These are phyloP conservation scores for Drosophila subobscura DNA, from an alignment of 1,140 invertebrate species.

Conservation along the genomic window DNA sequence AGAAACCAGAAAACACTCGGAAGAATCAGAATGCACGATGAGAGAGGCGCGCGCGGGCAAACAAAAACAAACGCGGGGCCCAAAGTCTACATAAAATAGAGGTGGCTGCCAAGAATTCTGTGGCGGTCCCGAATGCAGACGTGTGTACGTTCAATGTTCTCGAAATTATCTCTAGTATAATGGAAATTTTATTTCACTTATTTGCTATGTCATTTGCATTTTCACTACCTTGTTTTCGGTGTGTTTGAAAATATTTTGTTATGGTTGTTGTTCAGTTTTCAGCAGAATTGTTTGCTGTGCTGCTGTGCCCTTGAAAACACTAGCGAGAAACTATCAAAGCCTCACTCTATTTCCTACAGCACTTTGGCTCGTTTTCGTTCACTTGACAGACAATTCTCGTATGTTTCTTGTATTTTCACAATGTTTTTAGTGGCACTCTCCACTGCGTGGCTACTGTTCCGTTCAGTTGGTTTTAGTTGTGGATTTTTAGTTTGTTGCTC, in stretches of 20 bases:
- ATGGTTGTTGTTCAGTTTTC: conserved; percentile 21
- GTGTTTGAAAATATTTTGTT: conserved; percentile 18
- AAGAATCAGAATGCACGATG: conserved; percentile 31
- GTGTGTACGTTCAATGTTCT: conserved; percentile 35
- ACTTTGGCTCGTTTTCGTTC: conserved; percentile 15
- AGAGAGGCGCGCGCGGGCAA: conserved; percentile 23
- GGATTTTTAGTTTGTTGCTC: conserved; percentile 49
- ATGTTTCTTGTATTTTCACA: conserved; percentile 29
- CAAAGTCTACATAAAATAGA: conserved; percentile 60
- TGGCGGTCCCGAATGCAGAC: conserved; percentile 22
- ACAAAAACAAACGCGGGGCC: conserved; percentile 36
- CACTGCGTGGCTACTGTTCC: conserved; percentile 12
- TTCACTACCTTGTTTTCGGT: too few species aligned
- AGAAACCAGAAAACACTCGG: conserved; percentile 53
- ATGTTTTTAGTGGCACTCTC: conserved; percentile 24
- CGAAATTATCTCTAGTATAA: conserved; percentile 64
- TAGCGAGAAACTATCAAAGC: conserved; percentile 37
- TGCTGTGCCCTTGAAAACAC: conserved; percentile 45
- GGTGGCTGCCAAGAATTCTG: conserved; percentile 61
- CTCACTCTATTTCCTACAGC: conserved; percentile 51
- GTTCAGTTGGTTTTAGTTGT: conserved; percentile 13
- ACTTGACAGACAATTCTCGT: neutral
- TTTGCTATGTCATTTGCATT: too few species aligned
- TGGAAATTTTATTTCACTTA: conserved; percentile 61
- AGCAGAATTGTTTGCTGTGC: conserved; percentile 44